phyloP scores from a whole-genome alignment of 2,888 invertebrate genomes.

The Eristalinus sepulchralis region DNA sequence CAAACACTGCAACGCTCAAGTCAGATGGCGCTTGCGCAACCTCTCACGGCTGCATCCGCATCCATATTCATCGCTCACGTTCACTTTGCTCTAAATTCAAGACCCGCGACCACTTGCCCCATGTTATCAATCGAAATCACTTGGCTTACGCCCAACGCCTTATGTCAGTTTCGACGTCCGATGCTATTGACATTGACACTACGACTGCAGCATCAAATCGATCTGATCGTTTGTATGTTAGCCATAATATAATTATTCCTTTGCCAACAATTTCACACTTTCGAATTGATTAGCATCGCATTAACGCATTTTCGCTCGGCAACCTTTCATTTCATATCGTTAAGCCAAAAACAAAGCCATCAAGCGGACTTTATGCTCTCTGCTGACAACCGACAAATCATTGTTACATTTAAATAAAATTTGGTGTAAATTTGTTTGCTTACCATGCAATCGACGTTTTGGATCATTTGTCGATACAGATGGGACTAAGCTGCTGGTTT shows the following conservation, averaged over 20 bases:
- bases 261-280: slow-evolving; percentile 45
- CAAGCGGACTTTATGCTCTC: not conserved
- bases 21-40: not conserved
- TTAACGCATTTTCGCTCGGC: slow-evolving; percentile 3
- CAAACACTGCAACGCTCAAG: not conserved
- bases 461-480: not conserved
- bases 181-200: slow-evolving; percentile 45
- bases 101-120: not conserved
- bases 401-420: slow-evolving; percentile 28
- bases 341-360: not conserved
- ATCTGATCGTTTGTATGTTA: slow-evolving; percentile 31
- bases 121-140: not conserved
- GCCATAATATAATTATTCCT: slow-evolving; percentile 11
- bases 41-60: not conserved
- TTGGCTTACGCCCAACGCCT: not conserved
- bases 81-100: not conserved
- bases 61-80: not conserved
- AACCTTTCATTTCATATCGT: slow-evolving; percentile 35
- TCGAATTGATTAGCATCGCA: slow-evolving; percentile 49
- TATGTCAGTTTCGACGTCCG: slow-evolving; percentile 7
- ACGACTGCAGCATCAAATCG: not conserved
- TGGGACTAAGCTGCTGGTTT: not conserved
- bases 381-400: not conserved
- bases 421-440: slow-evolving; percentile 8
- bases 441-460: slow-evolving; percentile 41